A percentile compares a stretch with the other conserved stretches of the same genome.
phyloP scores from a whole-genome alignment of 37 sponge, comb jelly and placozoan species.

The Ianthella basta region DNA sequence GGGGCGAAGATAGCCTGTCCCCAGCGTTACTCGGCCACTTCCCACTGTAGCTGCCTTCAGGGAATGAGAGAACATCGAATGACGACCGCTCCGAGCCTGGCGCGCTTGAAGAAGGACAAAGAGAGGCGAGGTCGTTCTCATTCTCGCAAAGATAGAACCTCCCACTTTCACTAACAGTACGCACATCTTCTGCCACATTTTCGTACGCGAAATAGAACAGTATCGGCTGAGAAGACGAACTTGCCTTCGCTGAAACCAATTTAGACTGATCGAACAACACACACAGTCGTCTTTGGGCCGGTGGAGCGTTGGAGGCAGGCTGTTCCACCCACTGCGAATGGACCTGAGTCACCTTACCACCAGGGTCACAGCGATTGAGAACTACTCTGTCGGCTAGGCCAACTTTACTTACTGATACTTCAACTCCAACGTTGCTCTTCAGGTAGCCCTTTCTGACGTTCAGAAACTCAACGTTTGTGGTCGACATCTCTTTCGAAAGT shows the following conservation, averaged over 20 bases:
- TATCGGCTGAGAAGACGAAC: not conserved
- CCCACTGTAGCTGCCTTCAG: not conserved
- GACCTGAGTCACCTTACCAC: not conserved
- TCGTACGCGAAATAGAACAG: slow-evolving; percentile 4
- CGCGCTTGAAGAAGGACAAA: not conserved
- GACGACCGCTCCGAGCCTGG: not conserved
- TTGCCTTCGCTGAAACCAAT: not conserved
- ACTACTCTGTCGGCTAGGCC: slow-evolving; percentile 2
- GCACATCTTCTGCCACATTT: not conserved
- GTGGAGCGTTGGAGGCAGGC: not conserved
- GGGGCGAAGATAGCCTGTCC: not conserved
- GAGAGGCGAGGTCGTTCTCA: not conserved
- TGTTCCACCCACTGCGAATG: not conserved
- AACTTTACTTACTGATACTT: not conserved
- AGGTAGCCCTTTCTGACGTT: not conserved
- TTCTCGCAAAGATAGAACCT: not conserved
- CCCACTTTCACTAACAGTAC: not conserved
- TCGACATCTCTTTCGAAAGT: not conserved
- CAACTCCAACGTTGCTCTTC: not conserved
- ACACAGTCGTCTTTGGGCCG: not conserved
- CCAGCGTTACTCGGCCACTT: not conserved
- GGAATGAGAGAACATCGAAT: slow-evolving; percentile 3
- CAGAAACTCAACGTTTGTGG: not conserved
- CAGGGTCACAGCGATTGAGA: not conserved
- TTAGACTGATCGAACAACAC: not conserved